Evolutionary conservation across 2,797 vertebrate genomes (phyloP), one percentile per base, ranked within the genome.

Genomic region (Enteromius treurensis): DNA sequence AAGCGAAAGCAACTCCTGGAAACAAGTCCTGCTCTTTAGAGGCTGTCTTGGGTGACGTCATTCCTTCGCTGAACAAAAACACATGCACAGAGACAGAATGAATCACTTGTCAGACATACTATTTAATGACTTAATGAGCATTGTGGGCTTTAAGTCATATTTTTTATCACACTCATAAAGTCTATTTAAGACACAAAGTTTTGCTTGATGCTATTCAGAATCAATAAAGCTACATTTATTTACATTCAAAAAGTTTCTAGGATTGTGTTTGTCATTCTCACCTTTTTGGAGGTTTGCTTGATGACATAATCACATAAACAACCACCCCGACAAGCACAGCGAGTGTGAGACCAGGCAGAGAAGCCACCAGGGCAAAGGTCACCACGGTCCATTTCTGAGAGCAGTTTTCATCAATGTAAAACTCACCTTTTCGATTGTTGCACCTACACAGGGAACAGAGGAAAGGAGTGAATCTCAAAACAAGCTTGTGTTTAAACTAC

Each of bases 351-450:
- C 90, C 89, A 62, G 90, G 90, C 47, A 90, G 82, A 3, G 88
- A 84, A 3, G 89, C 89, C 58, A 90, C 88, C 40, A 90, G 81
- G 40, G 81, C 87, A 32, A 90, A 89, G 17, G 76, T 84, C 49
- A 85, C 3, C 5, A 73, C 13, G 3, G 75, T 89, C 89, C 89
- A 90, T 34, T 47, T 82, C 81, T 88, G 87, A 29, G 73, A 74
- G 68, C 89, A 90, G n/a, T 62, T 62, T 23, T 80, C 81, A 13
- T 85, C 83, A 0, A 89, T 23, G 80, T 85, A 90, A 86, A 88
- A 89, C 58, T 80, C 82, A 71, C 86, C 74, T 3, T n/a, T 40
- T 70, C 40, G 60, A 80, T 77, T 87, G 58, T 90, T 84, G 67
- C 90, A 90, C 45, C 90, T 90, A 71, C 26, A 74, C 13, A 74